Conservation (phyloP, 2,888 invertebrate genomes). For the Odontocerum albicorne region DNA sequence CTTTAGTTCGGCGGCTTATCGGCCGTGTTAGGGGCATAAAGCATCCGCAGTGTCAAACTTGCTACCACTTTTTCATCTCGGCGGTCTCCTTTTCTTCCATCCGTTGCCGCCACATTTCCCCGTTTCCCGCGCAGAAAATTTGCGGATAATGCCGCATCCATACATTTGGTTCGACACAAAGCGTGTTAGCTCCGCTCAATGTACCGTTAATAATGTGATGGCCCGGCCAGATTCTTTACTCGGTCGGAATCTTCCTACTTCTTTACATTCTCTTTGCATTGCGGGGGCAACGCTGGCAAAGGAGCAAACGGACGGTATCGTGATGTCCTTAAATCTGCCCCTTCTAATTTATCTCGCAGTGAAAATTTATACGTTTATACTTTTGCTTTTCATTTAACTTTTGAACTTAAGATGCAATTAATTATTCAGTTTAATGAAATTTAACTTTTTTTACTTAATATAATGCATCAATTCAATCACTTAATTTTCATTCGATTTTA, state of each 20-base stretch:
- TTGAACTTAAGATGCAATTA: too few species aligned
- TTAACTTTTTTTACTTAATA: too few species aligned
- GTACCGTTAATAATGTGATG: conserved; percentile 29
- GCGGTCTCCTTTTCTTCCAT: conserved; percentile 6
- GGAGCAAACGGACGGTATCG: conserved; percentile 6
- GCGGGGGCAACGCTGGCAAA: conserved; percentile 6
- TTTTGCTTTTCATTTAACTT: too few species aligned
- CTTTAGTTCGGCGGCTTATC: conserved; percentile 20
- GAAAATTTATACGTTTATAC: too few species aligned
- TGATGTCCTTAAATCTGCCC: too few species aligned
- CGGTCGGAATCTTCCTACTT: conserved; percentile 9
- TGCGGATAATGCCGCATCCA: conserved; percentile 23
- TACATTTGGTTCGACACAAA: conserved; percentile 32
- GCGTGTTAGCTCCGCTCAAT: conserved; percentile 34
- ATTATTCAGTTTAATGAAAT: too few species aligned
- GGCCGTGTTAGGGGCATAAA: conserved; percentile 27
- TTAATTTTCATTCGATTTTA: too few species aligned
- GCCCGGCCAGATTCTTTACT: conserved; percentile 25
- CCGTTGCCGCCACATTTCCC: conserved; percentile 1
- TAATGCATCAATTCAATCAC: too few species aligned
- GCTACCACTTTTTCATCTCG: conserved; percentile 23
- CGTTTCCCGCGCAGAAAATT: conserved; percentile 9
- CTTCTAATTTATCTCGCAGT: too few species aligned
- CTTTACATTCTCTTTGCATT: conserved; percentile 20
- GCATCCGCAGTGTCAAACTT: conserved; percentile 31